Evolutionary conservation across 2,888 invertebrate species (phyloP), one percentile per base, ranked within the genome.

Genomic region (Stratiomys singularior): DNA sequence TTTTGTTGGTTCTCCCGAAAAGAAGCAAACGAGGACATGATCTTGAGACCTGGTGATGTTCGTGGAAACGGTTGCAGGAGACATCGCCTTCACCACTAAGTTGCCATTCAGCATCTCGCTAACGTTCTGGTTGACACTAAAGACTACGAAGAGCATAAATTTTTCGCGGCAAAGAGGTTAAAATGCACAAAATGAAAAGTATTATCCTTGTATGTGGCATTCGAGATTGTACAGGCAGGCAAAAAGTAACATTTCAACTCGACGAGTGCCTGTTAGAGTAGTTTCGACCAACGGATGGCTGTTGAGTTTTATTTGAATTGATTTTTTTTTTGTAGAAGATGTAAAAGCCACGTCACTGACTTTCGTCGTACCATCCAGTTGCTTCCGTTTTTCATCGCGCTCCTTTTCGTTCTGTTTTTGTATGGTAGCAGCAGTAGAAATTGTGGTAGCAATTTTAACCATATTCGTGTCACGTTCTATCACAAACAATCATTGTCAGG

Each of bases 401-500:
- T 4, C 52, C 52, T 4, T 9, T 13, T 9, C 15, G 18, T 52
- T 52, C 15, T 15, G 15, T 52, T n/a, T n/a, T 52, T 18, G 52
- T 52, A 9, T 37, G 37, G 37, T 9, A 37, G 37, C 37, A 37
- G 9, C 15, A 15, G n/a, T 37, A 52, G 52, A 52, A 52, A 52
- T 52, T 2, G 15, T n/a, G 52, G 52, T 4, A 52, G 52, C n/a
- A 52, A 13, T 52, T 69, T 69, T 18, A n/a, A 23, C 46, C 15
- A 30, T 37, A 74, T 74, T 74, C 74, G 28, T 60, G 74, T 74
- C 74, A 74, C 74, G 74, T 74, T 44, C 74, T 37, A 74, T 74
- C 74, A 25, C 47, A 58, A 74, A 74, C 74, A 74, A 46, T 56
- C 69, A 69, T 69, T 69, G 11, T 5, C 9, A 25, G 69, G 46